phyloP scores from a whole-genome alignment of 2,113 vertebrate genomes.

The Phaethornis superciliosus region DNA sequence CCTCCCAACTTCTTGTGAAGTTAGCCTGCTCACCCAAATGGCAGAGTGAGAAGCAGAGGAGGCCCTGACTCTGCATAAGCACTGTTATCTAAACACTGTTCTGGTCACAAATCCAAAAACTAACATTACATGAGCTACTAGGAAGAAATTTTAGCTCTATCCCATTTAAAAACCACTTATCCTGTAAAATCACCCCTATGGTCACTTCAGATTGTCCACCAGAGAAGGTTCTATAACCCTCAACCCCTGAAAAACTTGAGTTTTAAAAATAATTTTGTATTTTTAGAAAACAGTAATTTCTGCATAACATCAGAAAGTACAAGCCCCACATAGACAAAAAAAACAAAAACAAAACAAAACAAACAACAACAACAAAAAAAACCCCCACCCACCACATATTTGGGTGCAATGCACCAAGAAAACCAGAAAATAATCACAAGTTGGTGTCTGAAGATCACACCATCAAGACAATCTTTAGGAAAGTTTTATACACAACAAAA shows the following conservation, averaged over 20 bases:
- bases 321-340: neutral
- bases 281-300: neutral
- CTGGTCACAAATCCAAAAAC: neutral
- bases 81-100: neutral
- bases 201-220: neutral
- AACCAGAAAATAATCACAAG: neutral
- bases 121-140: neutral
- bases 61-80: no score
- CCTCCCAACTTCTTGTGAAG: neutral
- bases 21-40: rapidly evolving
- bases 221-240: neutral
- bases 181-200: neutral
- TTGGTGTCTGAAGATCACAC: neutral
- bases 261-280: neutral
- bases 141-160: neutral
- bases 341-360: no score
- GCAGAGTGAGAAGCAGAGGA: rapidly evolving
- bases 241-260: neutral
- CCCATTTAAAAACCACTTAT: neutral
- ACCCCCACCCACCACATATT: no score
- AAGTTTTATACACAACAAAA: neutral
- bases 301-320: neutral
- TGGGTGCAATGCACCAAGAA: neutral
- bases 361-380: no score
- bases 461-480: neutral